A percentile compares a stretch with the other conserved stretches of the same genome.
Conservation (phyloP, 2,113 vertebrate genomes). For the Turdus rufiventris region DNA sequence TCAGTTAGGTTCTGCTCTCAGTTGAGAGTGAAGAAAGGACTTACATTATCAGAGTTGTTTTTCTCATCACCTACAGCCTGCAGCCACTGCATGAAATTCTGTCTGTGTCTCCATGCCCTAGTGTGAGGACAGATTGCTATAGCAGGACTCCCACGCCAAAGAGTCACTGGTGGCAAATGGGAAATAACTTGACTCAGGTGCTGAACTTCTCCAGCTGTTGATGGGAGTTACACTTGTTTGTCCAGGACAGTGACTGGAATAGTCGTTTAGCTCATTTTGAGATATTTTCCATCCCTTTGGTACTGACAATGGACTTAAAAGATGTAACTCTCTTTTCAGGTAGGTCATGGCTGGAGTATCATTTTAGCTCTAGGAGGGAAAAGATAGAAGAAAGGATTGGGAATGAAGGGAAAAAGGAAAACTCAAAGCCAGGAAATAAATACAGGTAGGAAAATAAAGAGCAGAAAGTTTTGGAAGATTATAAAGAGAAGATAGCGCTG, state of each 20-base stretch:
- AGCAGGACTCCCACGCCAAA: not conserved
- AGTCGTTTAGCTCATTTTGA: slow-evolving; percentile 14
- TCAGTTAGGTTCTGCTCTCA: not conserved
- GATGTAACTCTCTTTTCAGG: slow-evolving; percentile 16
- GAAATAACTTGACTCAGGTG: slow-evolving; percentile 19
- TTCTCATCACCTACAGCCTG: slow-evolving; percentile 36
- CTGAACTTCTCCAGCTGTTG: slow-evolving; percentile 35
- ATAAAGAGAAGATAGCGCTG: not conserved
- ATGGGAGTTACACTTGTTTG: slow-evolving; percentile 36
- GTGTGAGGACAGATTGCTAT: not conserved
- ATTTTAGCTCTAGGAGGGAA: not conserved
- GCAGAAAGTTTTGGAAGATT: not conserved
- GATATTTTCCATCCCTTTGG: slow-evolving; percentile 7
- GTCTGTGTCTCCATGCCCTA: not conserved
- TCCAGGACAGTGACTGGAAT: slow-evolving; percentile 23
- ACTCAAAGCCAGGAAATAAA: not conserved
- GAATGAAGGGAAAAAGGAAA: not conserved
- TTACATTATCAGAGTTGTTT: not conserved
- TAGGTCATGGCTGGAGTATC: not conserved
- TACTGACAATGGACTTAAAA: slow-evolving; percentile 19
- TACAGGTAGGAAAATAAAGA: not conserved
- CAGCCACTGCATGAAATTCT: not conserved
- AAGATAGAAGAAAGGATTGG: not conserved
- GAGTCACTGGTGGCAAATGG: not conserved
- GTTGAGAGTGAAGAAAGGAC: not conserved